These are phyloP conservation scores for Puffinus mauretanicus DNA, from an alignment of 2,113 vertebrate genomes.

Conservation along the genomic window DNA sequence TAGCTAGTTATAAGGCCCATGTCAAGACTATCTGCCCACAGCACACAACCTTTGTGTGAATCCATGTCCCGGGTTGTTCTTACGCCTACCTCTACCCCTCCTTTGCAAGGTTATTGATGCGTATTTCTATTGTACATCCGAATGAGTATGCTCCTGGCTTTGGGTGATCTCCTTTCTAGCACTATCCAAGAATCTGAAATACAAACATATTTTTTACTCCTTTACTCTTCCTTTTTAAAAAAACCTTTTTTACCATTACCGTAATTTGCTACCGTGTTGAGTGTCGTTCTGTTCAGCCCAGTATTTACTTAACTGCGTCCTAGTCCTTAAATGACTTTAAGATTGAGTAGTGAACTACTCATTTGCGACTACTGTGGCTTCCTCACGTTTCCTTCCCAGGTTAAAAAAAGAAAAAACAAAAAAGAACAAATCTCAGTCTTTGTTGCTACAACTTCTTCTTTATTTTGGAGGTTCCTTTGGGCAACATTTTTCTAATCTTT, in stretches of 20 bases:
- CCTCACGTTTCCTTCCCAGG: background rate
- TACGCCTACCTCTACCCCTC: background rate
- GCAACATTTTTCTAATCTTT: background rate
- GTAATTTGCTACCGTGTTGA: background rate
- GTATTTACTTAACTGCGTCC: background rate
- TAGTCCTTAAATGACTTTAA: background rate
- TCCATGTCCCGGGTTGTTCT: background rate
- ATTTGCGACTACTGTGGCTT: background rate
- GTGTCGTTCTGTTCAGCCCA: background rate
- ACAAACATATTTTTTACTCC: background rate
- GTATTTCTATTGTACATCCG: background rate
- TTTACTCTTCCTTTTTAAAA: background rate
- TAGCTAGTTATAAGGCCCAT: background rate
- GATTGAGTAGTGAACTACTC: background rate
- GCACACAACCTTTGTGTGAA: background rate
- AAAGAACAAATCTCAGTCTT: background rate
- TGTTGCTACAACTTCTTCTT: background rate
- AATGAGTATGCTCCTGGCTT: background rate
- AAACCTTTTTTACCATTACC: background rate
- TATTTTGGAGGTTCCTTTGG: background rate
- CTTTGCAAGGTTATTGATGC: background rate
- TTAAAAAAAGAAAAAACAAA: background rate
- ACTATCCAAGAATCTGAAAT: background rate
- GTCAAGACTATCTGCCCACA: background rate
- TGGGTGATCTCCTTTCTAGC: background rate